Conservation (phyloP, 2,113 vertebrate species). For the Cacatua alba region DNA sequence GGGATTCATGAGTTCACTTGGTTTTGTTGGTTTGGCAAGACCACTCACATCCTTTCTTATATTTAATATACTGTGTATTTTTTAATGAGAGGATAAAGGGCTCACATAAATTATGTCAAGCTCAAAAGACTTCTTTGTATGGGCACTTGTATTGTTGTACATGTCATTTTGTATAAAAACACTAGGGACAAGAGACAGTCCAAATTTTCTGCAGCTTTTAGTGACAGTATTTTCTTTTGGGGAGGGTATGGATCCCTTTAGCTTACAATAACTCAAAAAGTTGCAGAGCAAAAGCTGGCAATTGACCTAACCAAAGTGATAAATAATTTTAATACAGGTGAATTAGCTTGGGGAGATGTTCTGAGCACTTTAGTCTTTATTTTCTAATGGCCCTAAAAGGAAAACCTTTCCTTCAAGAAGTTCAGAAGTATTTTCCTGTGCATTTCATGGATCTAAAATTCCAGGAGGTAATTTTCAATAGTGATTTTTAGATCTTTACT, state of each 20-base stretch:
- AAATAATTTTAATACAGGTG: neutral
- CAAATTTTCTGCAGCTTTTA: neutral
- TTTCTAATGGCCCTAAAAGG: neutral
- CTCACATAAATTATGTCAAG: neutral
- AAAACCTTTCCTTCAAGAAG: neutral
- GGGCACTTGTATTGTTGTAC: neutral
- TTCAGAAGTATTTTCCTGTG: neutral
- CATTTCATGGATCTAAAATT: neutral
- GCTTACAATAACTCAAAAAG: neutral
- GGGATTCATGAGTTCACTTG: neutral
- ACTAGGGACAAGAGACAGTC: neutral
- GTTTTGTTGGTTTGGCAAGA: neutral
- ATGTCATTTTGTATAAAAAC: neutral
- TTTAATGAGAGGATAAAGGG: neutral
- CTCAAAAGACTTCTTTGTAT: neutral
- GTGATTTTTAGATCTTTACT: neutral
- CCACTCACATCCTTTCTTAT: neutral
- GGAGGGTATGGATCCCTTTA: neutral
- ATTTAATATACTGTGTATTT: neutral
- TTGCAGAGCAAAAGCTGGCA: neutral
- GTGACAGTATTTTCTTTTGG: neutral
- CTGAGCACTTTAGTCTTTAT: neutral
- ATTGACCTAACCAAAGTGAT: accelerated
- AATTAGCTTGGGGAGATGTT: neutral
- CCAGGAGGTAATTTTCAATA: neutral